A percentile compares a stretch with the other conserved stretches of the same genome.
These are phyloP conservation scores for Colletes collaris DNA, from an alignment of 2,888 invertebrate genomes.

Conservation along the genomic window DNA sequence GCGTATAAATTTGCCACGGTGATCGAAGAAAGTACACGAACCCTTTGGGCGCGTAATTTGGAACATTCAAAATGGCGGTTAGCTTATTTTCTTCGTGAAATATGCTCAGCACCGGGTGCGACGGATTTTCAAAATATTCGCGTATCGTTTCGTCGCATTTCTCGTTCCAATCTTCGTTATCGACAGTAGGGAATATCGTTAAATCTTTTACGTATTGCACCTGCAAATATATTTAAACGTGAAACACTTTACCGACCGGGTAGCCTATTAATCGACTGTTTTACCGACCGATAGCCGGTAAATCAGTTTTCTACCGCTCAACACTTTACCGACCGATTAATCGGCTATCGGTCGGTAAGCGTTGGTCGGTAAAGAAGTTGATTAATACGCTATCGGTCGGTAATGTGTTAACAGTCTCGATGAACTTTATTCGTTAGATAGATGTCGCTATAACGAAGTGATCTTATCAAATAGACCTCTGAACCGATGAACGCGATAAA, in stretches of 20 bases:
- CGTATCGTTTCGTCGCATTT: constrained; percentile 86
- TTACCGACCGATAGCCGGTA: too few relatives aligned
- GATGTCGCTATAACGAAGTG: not conserved
- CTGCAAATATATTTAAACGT: constrained; percentile 51
- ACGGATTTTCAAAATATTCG: constrained; percentile 88
- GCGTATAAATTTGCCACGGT: constrained; percentile 77
- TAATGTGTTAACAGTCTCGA: not conserved
- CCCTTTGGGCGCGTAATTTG: constrained; percentile 85
- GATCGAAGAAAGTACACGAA: constrained; percentile 88
- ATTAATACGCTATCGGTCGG: too few relatives aligned
- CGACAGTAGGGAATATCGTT: constrained; percentile 89
- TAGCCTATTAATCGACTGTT: too few relatives aligned
- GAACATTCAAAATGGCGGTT: constrained; percentile 86
- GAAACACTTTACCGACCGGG: not conserved
- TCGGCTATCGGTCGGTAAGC: too few relatives aligned
- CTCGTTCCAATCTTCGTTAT: constrained; percentile 89
- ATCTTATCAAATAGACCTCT: not conserved
- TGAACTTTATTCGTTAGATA: not conserved
- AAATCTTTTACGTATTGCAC: constrained; percentile 86
- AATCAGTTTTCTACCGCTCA: too few relatives aligned
- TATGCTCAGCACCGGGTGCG: constrained; percentile 85
- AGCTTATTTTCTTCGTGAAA: constrained; percentile 86
- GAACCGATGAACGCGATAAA: not conserved
- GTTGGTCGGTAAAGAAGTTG: too few relatives aligned
- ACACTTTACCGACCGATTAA: too few relatives aligned